Conservation (phyloP, 2,113 vertebrate species). For the Tupaia chinensis region DNA sequence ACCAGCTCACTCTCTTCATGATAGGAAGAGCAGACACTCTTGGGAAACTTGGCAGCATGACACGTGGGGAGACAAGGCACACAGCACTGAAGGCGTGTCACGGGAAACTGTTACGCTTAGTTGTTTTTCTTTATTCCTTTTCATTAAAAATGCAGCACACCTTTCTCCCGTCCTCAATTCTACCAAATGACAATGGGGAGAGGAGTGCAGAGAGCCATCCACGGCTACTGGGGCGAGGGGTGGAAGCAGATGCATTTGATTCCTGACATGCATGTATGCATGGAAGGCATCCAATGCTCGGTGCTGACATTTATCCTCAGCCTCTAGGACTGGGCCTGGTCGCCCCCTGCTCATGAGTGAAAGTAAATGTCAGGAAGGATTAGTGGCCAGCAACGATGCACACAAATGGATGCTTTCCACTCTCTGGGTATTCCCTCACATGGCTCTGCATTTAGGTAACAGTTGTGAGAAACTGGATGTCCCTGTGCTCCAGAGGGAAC, state of each 20-base stretch:
- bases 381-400: conserved; percentile 84
- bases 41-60: conserved; percentile 70
- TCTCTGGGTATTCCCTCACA: conserved; percentile 71
- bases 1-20: conserved; percentile 69
- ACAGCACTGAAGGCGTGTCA: neutral
- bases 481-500: conserved; percentile 69
- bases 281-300: conserved; percentile 69
- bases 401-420: conserved; percentile 84
- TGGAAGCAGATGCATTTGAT: conserved; percentile 68
- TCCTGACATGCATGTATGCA: conserved; percentile 80
- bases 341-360: conserved; percentile 86
- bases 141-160: conserved; percentile 64
- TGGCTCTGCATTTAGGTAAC: conserved; percentile 76
- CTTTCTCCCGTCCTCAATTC: neutral
- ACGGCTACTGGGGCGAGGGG: conserved; percentile 22
- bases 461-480: conserved; percentile 84
- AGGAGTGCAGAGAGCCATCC: conserved; percentile 11
- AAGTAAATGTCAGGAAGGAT: conserved; percentile 88
- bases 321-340: conserved; percentile 84
- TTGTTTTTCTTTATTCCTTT: conserved; percentile 33
- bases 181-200: neutral
- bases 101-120: conserved; percentile 24
- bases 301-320: conserved; percentile 87
- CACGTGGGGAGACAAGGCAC: conserved; percentile 49
- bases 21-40: conserved; percentile 76